phyloP scores from a whole-genome alignment of 2,888 invertebrate genomes.

The Cephus spinipes region DNA sequence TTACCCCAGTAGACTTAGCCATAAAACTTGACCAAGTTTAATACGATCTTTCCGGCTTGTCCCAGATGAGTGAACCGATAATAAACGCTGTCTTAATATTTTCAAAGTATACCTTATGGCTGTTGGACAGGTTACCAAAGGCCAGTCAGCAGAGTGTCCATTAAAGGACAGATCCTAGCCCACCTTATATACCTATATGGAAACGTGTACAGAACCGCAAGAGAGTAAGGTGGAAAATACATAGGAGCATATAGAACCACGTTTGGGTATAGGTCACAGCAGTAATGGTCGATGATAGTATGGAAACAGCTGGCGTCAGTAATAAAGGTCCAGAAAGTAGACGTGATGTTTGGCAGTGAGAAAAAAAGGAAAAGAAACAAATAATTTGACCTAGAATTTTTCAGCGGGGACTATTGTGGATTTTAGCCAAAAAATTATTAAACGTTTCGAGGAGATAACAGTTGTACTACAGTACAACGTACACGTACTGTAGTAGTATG shows the following conservation, averaged over 20 bases:
- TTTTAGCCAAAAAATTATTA: neutral
- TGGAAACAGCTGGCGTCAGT: constrained; percentile 5
- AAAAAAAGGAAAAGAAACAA: neutral
- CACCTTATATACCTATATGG: neutral
- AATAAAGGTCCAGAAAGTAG: neutral
- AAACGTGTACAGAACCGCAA: neutral
- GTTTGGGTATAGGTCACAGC: neutral
- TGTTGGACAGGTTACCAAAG: neutral
- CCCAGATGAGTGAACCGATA: neutral
- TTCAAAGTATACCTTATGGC: neutral
- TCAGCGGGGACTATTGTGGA: neutral
- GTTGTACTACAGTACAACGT: no score
- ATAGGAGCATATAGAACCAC: neutral
- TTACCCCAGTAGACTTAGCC: neutral
- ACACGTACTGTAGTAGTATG: no score
- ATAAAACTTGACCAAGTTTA: neutral
- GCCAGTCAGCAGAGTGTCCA: neutral
- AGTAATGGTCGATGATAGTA: neutral
- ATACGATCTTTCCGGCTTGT: neutral
- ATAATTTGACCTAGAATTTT: neutral
- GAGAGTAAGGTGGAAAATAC: neutral
- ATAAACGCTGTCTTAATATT: neutral
- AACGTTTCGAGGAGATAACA: neutral
- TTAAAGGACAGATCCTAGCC: neutral
- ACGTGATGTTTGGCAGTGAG: neutral